phyloP scores from a whole-genome alignment of 2,113 vertebrate species.

The Crotalus helleri region DNA sequence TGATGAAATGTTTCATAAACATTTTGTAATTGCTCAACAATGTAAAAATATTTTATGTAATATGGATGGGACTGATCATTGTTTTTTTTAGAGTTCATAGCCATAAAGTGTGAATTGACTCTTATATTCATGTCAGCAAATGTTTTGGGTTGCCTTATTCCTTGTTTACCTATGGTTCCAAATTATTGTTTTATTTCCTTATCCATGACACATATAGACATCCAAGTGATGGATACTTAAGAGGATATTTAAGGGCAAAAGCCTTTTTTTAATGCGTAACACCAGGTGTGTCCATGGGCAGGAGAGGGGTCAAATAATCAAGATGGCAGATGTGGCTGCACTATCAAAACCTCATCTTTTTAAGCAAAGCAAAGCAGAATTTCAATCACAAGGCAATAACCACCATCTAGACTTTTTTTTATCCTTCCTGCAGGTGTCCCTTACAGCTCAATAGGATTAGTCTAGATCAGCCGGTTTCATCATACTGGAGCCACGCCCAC shows the following conservation, averaged over 20 bases:
- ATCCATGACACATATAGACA: slow-evolving; percentile 27
- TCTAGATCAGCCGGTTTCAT: slow-evolving; percentile 3
- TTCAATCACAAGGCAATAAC: background rate
- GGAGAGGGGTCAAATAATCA: background rate
- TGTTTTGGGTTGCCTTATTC: background rate
- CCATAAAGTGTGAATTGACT: slow-evolving; percentile 15
- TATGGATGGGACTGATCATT: slow-evolving; percentile 16
- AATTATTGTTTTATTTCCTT: slow-evolving; percentile 35
- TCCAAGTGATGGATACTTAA: background rate
- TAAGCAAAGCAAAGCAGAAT: background rate
- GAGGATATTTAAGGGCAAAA: background rate
- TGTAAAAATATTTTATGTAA: slow-evolving; percentile 7
- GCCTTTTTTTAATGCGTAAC: background rate
- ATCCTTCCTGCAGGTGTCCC: background rate
- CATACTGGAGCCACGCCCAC: no score
- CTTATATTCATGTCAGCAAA: background rate
- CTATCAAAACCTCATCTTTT: background rate
- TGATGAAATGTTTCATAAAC: slow-evolving; percentile 38
- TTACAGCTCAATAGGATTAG: slow-evolving; percentile 10
- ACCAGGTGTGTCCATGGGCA: background rate
- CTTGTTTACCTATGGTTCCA: slow-evolving; percentile 10
- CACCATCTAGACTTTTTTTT: background rate
- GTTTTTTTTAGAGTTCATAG: background rate
- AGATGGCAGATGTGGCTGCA: background rate
- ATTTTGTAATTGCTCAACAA: background rate